Evolutionary conservation across 2,113 vertebrate species (phyloP), one percentile per base, ranked within the genome.

Genomic region (Laticauda laticaudata): DNA sequence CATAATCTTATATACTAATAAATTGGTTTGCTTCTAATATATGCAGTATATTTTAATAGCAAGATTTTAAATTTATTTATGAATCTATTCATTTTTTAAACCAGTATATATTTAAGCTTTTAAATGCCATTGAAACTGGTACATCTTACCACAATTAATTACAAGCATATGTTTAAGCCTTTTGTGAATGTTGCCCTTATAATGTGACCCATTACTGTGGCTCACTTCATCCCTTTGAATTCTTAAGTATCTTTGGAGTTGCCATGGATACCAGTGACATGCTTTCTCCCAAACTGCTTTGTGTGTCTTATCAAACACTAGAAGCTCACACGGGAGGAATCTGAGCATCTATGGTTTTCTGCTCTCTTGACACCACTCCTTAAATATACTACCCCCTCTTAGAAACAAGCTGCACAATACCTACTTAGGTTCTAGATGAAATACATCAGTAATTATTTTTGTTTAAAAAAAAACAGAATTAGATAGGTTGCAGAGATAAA

Each of bases 261-360:
- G 94, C 98, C 97, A 98, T 98, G 97, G 98, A 97, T 96, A 98
- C 98, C 94, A 96, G 94, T 94, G 97, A 97, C 96, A 97, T 94
- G 97, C 96, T 92, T 96, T 97, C 96, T 97, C 96, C 95, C 89
- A 96, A 97, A 96, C 95, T 96, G 97, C 97, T 97, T 97, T 97
- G 94, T 97, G 95, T 96, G 96, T 96, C 95, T 97, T 97, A 96
- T 97, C 97, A 96, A 97, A 97, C 93, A 97, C 91, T 93, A 96
- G 94, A 97, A 97, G 97, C 96, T 96, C 96, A 95, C 96, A 96
- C 92, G 94, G 96, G 96, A 96, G 93, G 96, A 97, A 97, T 95
- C 93, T 43, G 91, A 97, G 91, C 90, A 96, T 94, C 94, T 92
- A 95, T 54, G 91, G 94, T 93, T 94, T 95, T 69, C 93, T 95